Base-by-base conservation (phyloP, 1,140 invertebrate species). In the Cherax quadricarinatus region DNA sequence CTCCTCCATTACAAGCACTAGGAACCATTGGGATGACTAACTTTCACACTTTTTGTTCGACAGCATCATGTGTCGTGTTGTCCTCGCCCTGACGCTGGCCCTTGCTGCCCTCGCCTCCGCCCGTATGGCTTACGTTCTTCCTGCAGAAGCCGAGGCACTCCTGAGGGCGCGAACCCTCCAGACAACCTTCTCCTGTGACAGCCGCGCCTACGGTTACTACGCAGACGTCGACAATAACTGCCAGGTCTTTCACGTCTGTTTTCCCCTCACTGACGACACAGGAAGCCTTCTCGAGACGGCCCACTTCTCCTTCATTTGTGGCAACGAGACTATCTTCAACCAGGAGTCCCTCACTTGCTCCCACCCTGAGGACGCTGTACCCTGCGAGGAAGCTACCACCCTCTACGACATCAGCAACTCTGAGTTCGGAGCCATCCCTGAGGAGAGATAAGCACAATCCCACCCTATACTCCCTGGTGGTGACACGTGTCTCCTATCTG, bases 91-190 rank as follows among this genome's bases (percentile, higher is more conserved):
- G 4, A 6, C 70, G 6, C 60, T 85, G 83, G 21, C 60, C 30
- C 57, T 70, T 1, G 60, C 14, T 60, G 83, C 30, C 30, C 60
- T 49, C 60, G 83, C 83, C 60, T 16, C 83, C 83, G 83, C 83
- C 83, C 57, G 83, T 12, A 85, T 85, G 83, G 83, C 83, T n/a
- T 85, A 85, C 83, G n/a, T 41, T 41, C 53, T 85, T 70, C 66
- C 83, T 41, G 83, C 70, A n/a, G 83, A 24, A 16, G 60, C 21
- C 18, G 48, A 70, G 60, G 62, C 60, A 62, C 51, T 85, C n/a
- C 41, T 85, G 12, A 53, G 60, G 60, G 24, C 30, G 14, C 24
- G 66, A 12, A 41, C n/a, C 48, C 48, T 85, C 24, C 60, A 85
- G 60, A 85, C 41, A 24, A 66, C 18, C 60, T 85, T 85, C 66